Percentiles rank a stretch among this genome's conserved stretches.
phyloP scores from a whole-genome alignment of 2,888 invertebrate species.

The Coremacera marginata region DNA sequence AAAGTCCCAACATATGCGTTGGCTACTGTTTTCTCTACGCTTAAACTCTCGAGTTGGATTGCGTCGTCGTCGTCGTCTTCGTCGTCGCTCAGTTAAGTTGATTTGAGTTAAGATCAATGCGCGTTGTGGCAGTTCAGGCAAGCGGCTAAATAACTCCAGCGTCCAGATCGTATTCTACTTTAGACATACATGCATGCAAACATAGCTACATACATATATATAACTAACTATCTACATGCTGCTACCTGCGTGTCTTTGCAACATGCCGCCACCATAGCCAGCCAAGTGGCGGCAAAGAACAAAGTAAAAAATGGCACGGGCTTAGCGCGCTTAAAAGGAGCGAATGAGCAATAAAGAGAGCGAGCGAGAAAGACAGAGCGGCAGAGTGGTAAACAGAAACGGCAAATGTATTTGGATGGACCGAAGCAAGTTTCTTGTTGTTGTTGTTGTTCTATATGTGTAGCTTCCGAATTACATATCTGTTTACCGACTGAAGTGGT shows the following conservation, averaged over 20 bases:
- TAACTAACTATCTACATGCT: conserved; percentile 14
- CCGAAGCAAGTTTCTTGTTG: background rate
- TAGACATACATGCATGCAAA: background rate
- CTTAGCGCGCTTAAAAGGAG: conserved; percentile 67
- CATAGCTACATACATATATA: conserved; percentile 4
- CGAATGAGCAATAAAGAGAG: conserved; percentile 50
- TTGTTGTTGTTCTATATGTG: conserved; percentile 15
- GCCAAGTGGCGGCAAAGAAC: conserved; percentile 62
- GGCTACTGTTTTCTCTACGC: conserved; percentile 30
- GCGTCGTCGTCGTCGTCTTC: background rate
- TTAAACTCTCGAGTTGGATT: background rate
- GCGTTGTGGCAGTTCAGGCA: conserved; percentile 40
- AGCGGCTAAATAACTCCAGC: conserved; percentile 41
- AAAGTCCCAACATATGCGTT: background rate
- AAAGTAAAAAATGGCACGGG: conserved; percentile 67
- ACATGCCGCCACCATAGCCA: conserved; percentile 58
- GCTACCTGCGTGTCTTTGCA: conserved; percentile 58
- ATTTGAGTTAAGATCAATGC: conserved; percentile 57
- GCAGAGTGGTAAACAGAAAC: background rate
- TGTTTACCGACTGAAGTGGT: conserved; percentile 20
- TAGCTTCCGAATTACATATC: conserved; percentile 31
- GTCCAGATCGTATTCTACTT: conserved; percentile 24
- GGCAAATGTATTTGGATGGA: conserved; percentile 9
- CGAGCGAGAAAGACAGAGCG: conserved; percentile 41
- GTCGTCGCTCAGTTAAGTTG: background rate